These are phyloP conservation scores for Aphelenchoides besseyi DNA, from an alignment of 1,140 invertebrate species.

Conservation along the genomic window DNA sequence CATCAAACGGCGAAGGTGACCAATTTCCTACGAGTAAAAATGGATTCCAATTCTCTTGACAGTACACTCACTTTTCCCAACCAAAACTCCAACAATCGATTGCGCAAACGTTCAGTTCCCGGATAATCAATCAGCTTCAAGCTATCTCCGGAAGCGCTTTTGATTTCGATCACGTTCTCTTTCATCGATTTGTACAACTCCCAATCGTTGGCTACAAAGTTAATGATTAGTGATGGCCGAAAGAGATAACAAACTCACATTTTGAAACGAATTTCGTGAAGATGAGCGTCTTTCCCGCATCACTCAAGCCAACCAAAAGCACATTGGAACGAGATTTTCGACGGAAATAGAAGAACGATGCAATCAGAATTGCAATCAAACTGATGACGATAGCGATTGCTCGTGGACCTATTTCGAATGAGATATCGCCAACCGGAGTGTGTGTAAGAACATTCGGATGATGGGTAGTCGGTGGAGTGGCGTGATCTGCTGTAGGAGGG, in stretches of 20 bases:
- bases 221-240: not conserved
- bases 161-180: slow-evolving; percentile 30
- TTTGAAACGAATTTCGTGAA: slow-evolving; percentile 40
- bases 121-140: slow-evolving; percentile 43
- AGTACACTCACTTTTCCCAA: slow-evolving; percentile 24
- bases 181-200: slow-evolving; percentile 38
- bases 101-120: slow-evolving; percentile 41
- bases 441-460: too few species aligned
- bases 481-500: too few species aligned
- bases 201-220: slow-evolving; percentile 31
- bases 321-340: slow-evolving; percentile 29
- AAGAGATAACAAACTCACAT: slow-evolving; percentile 6
- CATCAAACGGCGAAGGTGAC: slow-evolving; percentile 34
- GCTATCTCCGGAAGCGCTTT: slow-evolving; percentile 14
- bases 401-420: too few species aligned
- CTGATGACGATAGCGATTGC: slow-evolving; percentile 25
- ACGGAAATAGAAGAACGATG: slow-evolving; percentile 4
- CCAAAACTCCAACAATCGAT: slow-evolving; percentile 38
- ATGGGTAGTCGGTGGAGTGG: not conserved
- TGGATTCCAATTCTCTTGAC: slow-evolving; percentile 18
- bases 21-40: slow-evolving; percentile 21
- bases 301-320: slow-evolving; percentile 47
- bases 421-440: too few species aligned
- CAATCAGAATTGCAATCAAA: slow-evolving; percentile 23
- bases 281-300: slow-evolving; percentile 46